A percentile compares a stretch with the other conserved stretches of the same genome.
Conservation (phyloP, 1,140 invertebrate species). For the Drosophila setifemur region DNA sequence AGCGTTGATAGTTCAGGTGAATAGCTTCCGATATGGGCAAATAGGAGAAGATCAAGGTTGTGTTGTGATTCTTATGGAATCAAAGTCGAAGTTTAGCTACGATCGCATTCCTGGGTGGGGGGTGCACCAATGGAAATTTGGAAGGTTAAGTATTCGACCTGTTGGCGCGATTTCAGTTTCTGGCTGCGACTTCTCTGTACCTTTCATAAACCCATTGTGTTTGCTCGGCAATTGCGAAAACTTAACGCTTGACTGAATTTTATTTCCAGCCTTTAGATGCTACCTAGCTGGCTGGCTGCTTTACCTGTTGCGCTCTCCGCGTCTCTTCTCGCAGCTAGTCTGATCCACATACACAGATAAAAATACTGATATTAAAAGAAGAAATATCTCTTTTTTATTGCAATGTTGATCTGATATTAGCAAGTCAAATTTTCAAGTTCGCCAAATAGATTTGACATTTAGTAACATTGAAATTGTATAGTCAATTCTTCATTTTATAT, state of each 20-base stretch:
- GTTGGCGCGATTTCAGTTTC: conserved; percentile 2
- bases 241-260: conserved; percentile 60
- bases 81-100: neutral
- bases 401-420: too few relatives aligned
- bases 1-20: conserved; percentile 4
- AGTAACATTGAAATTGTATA: too few relatives aligned
- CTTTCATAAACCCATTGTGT: conserved; percentile 46
- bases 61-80: conserved; percentile 7
- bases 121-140: neutral
- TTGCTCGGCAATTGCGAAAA: conserved; percentile 70
- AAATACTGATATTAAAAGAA: too few relatives aligned
- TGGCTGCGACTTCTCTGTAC: conserved; percentile 15
- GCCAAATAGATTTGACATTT: too few relatives aligned
- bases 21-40: conserved; percentile 12
- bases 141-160: conserved; percentile 32
- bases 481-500: too few relatives aligned
- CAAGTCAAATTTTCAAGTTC: too few relatives aligned
- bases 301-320: too few relatives aligned
- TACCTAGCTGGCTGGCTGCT: too few relatives aligned
- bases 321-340: too few relatives aligned
- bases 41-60: neutral
- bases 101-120: neutral
- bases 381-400: too few relatives aligned
- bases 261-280: conserved; percentile 55
- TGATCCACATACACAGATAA: too few relatives aligned